phyloP scores from a whole-genome alignment of 1,140 invertebrate species.

The Hesperophylax magnus region DNA sequence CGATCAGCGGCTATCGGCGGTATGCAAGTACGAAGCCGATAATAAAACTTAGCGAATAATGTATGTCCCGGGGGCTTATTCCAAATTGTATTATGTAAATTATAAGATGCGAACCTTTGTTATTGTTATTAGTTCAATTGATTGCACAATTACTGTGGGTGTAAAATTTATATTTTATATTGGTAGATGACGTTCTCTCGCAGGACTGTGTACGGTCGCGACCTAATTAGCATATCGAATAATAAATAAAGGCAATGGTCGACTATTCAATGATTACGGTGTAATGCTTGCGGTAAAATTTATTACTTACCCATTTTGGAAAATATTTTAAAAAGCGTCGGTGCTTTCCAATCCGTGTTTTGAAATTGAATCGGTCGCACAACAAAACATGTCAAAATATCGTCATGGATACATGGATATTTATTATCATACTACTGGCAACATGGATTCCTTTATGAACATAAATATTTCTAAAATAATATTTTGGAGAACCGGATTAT shows the following conservation, averaged over 20 bases:
- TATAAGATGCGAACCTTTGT: not conserved
- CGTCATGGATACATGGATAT: constrained; percentile 43
- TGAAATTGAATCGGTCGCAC: constrained; percentile 41
- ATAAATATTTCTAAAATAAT: too few species aligned
- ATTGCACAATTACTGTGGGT: constrained; percentile 36
- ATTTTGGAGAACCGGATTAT: too few species aligned
- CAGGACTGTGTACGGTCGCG: constrained; percentile 17
- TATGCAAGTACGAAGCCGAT: not conserved
- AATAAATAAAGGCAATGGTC: not conserved
- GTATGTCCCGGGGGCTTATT: not conserved
- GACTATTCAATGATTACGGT: not conserved
- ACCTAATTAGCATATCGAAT: constrained; percentile 29
- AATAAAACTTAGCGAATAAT: not conserved
- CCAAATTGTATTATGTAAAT: not conserved
- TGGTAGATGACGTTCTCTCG: constrained; percentile 33
- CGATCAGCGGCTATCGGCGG: not conserved
- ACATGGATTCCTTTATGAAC: not conserved
- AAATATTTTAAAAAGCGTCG: constrained; percentile 19
- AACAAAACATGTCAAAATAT: constrained; percentile 47
- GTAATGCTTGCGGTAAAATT: not conserved
- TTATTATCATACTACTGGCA: constrained; percentile 5
- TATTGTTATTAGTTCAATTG: constrained; percentile 37
- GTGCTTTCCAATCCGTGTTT: constrained; percentile 29
- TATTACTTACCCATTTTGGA: constrained; percentile 6
- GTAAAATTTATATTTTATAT: constrained; percentile 37